Percentiles rank a stretch among this genome's conserved stretches.
phyloP scores from a whole-genome alignment of 2,797 vertebrate species.

The Australoheros facetus region DNA sequence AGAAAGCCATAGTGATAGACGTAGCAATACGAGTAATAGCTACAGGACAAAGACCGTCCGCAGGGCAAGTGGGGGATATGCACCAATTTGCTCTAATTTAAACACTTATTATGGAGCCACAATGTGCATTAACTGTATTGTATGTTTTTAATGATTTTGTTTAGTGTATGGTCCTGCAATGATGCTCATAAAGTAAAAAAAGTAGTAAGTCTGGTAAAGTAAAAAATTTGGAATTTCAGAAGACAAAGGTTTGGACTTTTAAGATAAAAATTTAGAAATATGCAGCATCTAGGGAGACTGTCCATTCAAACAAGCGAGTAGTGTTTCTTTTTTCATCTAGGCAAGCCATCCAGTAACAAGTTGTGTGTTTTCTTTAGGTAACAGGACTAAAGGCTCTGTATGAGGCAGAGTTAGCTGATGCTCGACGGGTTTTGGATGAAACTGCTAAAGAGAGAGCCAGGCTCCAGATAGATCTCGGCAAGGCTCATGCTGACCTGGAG shows the following conservation, averaged over 20 bases:
- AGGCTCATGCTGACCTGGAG: constrained; percentile 88
- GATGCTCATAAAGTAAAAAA: not conserved
- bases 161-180: not conserved
- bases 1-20: too few species aligned
- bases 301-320: not conserved
- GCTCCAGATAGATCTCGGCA: constrained; percentile 94
- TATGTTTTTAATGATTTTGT: too few species aligned
- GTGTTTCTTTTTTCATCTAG: not conserved
- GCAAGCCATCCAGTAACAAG: not conserved
- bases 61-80: too few species aligned
- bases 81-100: too few species aligned
- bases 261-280: not conserved
- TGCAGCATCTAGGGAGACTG: too few species aligned
- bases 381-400: constrained; percentile 91
- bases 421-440: constrained; percentile 92
- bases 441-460: constrained; percentile 90
- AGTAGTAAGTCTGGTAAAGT: not conserved
- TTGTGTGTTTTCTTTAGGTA: constrained; percentile 77
- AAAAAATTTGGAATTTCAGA: not conserved
- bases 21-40: too few species aligned
- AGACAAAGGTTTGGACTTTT: not conserved
- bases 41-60: too few species aligned
- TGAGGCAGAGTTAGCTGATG: constrained; percentile 92
- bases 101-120: not conserved
- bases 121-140: not conserved